phyloP scores from a whole-genome alignment of 2,797 vertebrate genomes.

The Leuciscus waleckii region DNA sequence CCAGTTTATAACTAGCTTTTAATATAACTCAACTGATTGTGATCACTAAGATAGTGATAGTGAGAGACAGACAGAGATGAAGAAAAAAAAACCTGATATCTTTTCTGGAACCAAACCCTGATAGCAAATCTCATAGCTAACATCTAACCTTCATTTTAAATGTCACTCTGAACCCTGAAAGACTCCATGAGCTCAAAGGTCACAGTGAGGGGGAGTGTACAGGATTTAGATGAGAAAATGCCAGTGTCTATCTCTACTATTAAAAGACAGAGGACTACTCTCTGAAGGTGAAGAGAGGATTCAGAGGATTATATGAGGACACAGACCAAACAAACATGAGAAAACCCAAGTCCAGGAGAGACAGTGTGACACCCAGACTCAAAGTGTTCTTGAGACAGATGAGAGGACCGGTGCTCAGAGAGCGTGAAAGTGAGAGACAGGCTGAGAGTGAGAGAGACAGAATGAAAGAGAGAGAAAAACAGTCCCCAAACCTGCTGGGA shows the following conservation, averaged over 20 bases:
- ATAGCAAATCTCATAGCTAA: conserved; percentile 22
- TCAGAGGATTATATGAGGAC: background rate
- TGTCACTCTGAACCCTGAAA: conserved; percentile 38
- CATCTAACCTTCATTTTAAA: conserved; percentile 41
- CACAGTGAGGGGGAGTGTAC: conserved; percentile 32
- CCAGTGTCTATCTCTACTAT: conserved; percentile 33
- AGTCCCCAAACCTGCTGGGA: background rate
- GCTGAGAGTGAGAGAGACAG: conserved; percentile 35
- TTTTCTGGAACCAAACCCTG: conserved; percentile 7
- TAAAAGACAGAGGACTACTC: conserved; percentile 37
- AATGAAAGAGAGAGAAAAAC: background rate
- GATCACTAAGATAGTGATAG: background rate
- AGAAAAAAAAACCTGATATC: conserved; percentile 27
- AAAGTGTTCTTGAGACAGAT: conserved; percentile 19
- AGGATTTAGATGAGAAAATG: conserved; percentile 46
- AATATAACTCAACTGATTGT: background rate
- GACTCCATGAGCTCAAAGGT: conserved; percentile 46
- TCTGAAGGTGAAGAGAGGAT: conserved; percentile 17
- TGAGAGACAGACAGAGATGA: conserved; percentile 16
- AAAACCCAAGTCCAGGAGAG: background rate
- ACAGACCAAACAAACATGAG: background rate
- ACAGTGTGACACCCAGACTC: conserved; percentile 7
- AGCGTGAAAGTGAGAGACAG: conserved; percentile 5
- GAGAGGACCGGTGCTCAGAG: conserved; percentile 49
- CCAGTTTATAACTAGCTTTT: background rate